Base-by-base conservation (phyloP, 1,140 invertebrate species). In the Subanguina moxae region DNA sequence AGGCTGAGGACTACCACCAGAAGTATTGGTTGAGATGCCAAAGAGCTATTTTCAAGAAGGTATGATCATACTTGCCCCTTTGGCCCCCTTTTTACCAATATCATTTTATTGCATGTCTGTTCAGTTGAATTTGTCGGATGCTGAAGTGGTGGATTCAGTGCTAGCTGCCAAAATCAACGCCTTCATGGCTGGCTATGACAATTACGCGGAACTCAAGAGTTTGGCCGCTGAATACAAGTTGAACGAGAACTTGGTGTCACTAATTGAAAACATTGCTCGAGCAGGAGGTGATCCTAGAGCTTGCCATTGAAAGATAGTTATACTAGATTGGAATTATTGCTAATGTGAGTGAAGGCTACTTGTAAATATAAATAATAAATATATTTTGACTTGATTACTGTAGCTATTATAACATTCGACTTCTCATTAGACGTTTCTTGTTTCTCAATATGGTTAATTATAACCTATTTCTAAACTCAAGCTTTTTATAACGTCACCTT, bases 1-100 rank as follows among this genome's bases (percentile, higher is more conserved):
- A 77, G 63, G 80, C 80, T n/a, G 80, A 82, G 59, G 78, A 80
- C 59, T 82, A 82, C 62, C 80, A 82, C 43, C 67, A 74, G 46
- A 72, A 74, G 65, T 72, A 72, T 58, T 80, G 79, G 79, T 67
- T 82, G 19, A 71, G 81, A 1, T 73, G 65, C 64, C 78, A 82
- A 67, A 57, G 65, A 25, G 23, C 32, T 19, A 73, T 82, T 32
- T 73, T 73, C 23, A 72, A 79, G 27, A 59, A 76, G 45, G 77
- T 80, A 21, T 30, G 19, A 38, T 61, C n/a, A 1, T 17, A 11
- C n/a, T 43, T 57, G n/a, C 25, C 8, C 25, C 11, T 46, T 43
- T 63, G 30, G 25, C 11, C 11, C 11, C 11, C 3, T 38, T 38
- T 5, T 38, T 5, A 23, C 5, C 21, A 27, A 19, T 27, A 63